Conservation (phyloP, 2,113 vertebrate species). For the Corydoras sp. region DNA sequence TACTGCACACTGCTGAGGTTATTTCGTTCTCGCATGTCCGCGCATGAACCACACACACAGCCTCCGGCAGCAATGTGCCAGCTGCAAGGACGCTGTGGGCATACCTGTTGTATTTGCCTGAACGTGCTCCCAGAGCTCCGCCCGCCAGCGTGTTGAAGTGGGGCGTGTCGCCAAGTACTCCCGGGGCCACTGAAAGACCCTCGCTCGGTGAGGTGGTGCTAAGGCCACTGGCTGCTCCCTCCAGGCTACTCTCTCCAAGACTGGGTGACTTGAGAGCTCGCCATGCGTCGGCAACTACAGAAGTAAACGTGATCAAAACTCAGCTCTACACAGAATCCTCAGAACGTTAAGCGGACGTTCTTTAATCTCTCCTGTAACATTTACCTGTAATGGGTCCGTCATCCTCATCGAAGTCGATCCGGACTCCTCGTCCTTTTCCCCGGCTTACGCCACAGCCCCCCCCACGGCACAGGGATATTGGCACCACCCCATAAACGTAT, state of each 20-base stretch:
- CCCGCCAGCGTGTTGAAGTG: constrained; percentile 90
- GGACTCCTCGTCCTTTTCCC: constrained; percentile 88
- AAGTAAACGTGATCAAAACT: no score
- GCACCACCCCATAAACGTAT: constrained; percentile 95
- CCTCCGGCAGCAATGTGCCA: not conserved
- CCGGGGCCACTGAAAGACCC: constrained; percentile 84
- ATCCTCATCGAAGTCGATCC: constrained; percentile 96
- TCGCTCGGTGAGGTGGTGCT: constrained; percentile 86
- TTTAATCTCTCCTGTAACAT: not conserved
- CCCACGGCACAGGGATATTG: constrained; percentile 92
- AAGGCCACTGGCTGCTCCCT: constrained; percentile 86
- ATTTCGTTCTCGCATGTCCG: no score
- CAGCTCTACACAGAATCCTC: no score
- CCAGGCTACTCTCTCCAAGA: constrained; percentile 92
- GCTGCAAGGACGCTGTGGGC: not conserved
- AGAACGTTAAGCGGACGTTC: no score
- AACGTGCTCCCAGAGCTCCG: constrained; percentile 79
- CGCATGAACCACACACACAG: not conserved
- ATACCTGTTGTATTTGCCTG: constrained; percentile 91
- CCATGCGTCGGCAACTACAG: constrained; percentile 92
- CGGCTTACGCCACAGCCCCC: constrained; percentile 95
- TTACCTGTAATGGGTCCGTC: constrained; percentile 95
- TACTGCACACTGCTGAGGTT: not conserved
- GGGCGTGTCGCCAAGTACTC: constrained; percentile 81
- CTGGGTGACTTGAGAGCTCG: constrained; percentile 94